Percentiles rank a stretch among this genome's conserved stretches.
Evolutionary conservation across 2,888 invertebrate species (phyloP).

Genomic region (Callyntrura guangdongensis): DNA sequence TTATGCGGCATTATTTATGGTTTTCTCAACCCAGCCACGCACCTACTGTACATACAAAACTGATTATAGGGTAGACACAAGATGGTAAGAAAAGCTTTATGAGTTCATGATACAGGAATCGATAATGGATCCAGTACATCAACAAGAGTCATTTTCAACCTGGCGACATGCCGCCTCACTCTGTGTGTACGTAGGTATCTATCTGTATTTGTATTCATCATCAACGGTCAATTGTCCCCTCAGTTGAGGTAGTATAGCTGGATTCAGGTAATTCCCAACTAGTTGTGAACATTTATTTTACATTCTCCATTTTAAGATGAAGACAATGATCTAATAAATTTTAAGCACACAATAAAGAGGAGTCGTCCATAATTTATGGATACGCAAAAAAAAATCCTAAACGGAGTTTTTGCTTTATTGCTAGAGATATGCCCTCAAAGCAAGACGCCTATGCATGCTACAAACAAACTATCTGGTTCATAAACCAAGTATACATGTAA

Average conservation of each 20-base stretch:
- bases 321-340: conserved; percentile 59
- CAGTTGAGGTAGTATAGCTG: neutral
- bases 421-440: too few relatives aligned
- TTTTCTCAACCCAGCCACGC: too few relatives aligned
- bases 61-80: too few relatives aligned
- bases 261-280: conserved; percentile 25
- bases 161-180: neutral
- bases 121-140: too few relatives aligned
- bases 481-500: conserved; percentile 34
- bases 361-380: conserved; percentile 28
- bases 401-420: conserved; percentile 11
- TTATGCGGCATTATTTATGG: neutral
- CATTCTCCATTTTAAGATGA: conserved; percentile 1
- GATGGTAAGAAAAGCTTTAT: too few relatives aligned
- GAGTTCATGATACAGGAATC: too few relatives aligned
- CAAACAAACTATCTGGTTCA: neutral
- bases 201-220: neutral
- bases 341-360: conserved; percentile 29
- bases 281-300: conserved; percentile 3
- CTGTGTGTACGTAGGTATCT: neutral
- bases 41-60: too few relatives aligned
- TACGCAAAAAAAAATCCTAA: conserved; percentile 38
- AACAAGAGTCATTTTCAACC: too few relatives aligned
- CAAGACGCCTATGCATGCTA: neutral
- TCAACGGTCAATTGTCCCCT: too few relatives aligned